Conservation (phyloP, 2,113 vertebrate species). For the Crotalus helleri region DNA sequence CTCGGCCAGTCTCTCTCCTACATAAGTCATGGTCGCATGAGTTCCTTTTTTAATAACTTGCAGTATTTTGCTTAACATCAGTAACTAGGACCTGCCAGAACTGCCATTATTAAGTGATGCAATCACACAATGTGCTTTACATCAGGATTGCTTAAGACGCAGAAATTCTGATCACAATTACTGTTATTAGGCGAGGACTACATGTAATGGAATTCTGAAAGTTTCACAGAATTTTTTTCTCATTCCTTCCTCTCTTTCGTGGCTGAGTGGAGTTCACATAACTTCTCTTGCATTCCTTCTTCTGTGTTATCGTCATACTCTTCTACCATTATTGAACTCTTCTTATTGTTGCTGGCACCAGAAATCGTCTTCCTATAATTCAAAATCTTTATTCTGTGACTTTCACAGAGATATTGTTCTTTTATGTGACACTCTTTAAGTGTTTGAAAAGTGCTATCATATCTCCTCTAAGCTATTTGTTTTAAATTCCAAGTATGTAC, state of each 20-base stretch:
- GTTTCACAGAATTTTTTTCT: not conserved
- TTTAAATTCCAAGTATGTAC: not conserved
- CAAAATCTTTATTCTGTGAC: not conserved
- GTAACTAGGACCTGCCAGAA: not conserved
- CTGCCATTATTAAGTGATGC: not conserved
- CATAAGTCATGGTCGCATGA: not conserved
- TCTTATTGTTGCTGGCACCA: not conserved
- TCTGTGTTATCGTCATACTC: not conserved
- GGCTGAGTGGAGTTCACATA: not conserved
- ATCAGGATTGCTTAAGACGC: not conserved
- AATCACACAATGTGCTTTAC: not conserved
- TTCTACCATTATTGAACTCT: not conserved
- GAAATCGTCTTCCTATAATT: not conserved
- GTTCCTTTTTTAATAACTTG: not conserved
- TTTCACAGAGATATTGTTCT: not conserved
- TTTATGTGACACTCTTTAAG: not conserved
- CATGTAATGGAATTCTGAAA: not conserved
- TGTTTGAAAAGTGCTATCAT: not conserved
- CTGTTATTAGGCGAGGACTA: not conserved
- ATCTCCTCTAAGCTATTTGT: not conserved
- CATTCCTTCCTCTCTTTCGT: not conserved
- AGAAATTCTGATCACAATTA: not conserved
- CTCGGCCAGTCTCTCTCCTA: too few species aligned
- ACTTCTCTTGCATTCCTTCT: not conserved
- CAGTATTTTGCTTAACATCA: not conserved